A percentile compares a stretch with the other conserved stretches of the same genome.
Conservation (phyloP, 2,888 invertebrate species). For the Phorcus lineatus region DNA sequence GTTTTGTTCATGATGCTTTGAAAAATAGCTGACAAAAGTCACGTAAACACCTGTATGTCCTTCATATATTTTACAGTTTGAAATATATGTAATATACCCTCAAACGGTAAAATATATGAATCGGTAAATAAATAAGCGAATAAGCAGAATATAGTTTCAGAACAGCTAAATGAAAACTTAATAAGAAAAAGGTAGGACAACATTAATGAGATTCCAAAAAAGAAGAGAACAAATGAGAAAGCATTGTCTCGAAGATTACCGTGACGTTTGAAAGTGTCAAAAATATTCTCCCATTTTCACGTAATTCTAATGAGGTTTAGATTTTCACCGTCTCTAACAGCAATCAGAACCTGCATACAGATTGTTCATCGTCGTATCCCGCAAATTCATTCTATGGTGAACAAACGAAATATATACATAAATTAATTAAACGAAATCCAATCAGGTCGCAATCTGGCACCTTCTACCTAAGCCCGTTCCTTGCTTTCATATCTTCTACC, state of each 20-base stretch:
- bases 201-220: too few relatives aligned
- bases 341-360: neutral
- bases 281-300: neutral
- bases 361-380: neutral
- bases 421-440: constrained; percentile 9
- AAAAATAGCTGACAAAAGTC: neutral
- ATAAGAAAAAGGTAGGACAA: too few relatives aligned
- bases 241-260: neutral
- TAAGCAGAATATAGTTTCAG: too few relatives aligned
- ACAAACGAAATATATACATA: constrained; percentile 10
- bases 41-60: too few relatives aligned
- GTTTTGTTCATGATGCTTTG: neutral
- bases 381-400: neutral
- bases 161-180: too few relatives aligned
- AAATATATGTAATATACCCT: too few relatives aligned
- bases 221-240: neutral
- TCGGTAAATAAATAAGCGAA: too few relatives aligned
- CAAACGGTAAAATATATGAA: too few relatives aligned
- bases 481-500: neutral
- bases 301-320: neutral
- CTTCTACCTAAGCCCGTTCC: neutral
- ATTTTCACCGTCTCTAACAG: neutral
- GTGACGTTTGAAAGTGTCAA: too few relatives aligned
- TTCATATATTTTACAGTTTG: too few relatives aligned
- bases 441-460: constrained; percentile 3